Evolutionary conservation across 2,888 invertebrate species (phyloP).

Genomic region (Brachypalpus laphriformis): DNA sequence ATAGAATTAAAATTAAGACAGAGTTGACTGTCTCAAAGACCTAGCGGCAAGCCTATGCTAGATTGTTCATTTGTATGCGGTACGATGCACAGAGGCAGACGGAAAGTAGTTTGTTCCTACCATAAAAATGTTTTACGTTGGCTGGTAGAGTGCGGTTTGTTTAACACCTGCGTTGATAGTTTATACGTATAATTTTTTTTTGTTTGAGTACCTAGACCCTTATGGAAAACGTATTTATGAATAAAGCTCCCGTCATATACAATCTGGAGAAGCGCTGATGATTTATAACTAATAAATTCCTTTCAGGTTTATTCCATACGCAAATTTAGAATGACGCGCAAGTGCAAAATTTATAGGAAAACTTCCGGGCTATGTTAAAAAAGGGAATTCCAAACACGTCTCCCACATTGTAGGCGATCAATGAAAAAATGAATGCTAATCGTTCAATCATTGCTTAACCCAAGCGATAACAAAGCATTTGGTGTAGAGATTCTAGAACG

Average conservation of each 20-base stretch:
- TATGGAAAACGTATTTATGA: no score
- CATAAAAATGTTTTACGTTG: background rate
- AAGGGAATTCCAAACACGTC: slow-evolving; percentile 5
- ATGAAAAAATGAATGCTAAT: background rate
- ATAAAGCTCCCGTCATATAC: no score
- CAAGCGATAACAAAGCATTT: background rate
- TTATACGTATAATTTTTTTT: no score
- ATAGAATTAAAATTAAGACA: no score
- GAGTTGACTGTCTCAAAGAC: background rate
- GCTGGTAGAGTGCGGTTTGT: background rate
- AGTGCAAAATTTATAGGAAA: background rate
- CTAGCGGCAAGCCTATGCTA: background rate
- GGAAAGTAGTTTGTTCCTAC: background rate
- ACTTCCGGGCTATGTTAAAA: background rate
- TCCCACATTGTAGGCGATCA: background rate
- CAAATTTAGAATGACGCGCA: no score
- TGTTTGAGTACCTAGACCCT: no score
- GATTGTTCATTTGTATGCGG: background rate
- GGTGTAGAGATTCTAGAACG: background rate
- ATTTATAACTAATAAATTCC: no score
- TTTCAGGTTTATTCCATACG: no score
- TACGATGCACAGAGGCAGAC: background rate
- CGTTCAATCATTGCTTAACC: background rate
- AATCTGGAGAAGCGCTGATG: no score
- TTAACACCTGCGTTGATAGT: no score